Percentiles rank a stretch among this genome's conserved stretches.
Evolutionary conservation across 1,140 invertebrate species (phyloP).

Genomic region (Cyclargus thomasi): DNA sequence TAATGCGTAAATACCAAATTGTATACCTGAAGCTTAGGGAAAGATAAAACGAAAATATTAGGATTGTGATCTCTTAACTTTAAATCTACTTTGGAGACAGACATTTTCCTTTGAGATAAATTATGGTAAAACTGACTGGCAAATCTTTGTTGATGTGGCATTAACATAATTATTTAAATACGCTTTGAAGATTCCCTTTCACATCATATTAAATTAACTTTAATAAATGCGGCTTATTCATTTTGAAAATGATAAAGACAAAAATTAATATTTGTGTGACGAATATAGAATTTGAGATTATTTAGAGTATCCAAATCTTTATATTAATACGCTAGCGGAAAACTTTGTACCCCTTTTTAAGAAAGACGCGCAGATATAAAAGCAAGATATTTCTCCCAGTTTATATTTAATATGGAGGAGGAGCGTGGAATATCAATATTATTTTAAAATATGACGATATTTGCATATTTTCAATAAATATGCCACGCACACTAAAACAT

Average conservation of each 20-base stretch:
- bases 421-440: no score
- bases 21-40: slow-evolving; percentile 5
- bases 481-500: no score
- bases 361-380: no score
- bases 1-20: slow-evolving; percentile 3
- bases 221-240: slow-evolving; percentile 12
- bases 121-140: slow-evolving; percentile 8
- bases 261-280: neutral
- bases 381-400: no score
- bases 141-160: slow-evolving; percentile 16
- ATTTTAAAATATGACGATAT: no score
- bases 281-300: neutral
- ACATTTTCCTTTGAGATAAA: slow-evolving; percentile 13
- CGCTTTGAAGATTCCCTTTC: slow-evolving; percentile 6
- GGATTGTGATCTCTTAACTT: slow-evolving; percentile 13
- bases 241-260: neutral
- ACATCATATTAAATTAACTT: slow-evolving; percentile 12
- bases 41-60: slow-evolving; percentile 13
- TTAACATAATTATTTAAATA: slow-evolving; percentile 16
- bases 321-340: no score
- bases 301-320: no score
- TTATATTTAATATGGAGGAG: no score
- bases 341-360: no score
- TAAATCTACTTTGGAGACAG: slow-evolving; percentile 12
- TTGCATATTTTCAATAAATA: no score